Evolutionary conservation across 2,888 invertebrate genomes (phyloP), one percentile per base, ranked within the genome.

Genomic region (Drosophila barbarae): DNA sequence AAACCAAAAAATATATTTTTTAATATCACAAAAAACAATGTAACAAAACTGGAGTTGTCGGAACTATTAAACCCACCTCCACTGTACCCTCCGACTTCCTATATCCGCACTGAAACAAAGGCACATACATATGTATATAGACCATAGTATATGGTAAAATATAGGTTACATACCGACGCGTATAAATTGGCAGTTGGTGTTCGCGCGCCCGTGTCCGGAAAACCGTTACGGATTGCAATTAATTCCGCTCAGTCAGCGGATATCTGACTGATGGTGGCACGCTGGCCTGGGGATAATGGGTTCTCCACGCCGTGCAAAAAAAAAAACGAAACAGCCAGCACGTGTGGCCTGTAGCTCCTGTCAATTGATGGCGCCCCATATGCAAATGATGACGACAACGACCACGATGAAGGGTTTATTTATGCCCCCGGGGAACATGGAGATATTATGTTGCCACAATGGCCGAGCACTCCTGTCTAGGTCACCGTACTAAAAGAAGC

Each of bases 161-260:
- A 21, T 32, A 47, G 21, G 30, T 21, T 32, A 34, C 32, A 47
- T 47, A 30, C 46, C 30, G 9, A 32, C 39, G 51, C 58, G 47
- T 39, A 57, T 58, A 60, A 72, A 76, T 77, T 77, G 74, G 67
- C 77, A 72, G 77, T 58, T 76, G 73, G 64, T 72, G 76, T 61
- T 73, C 63, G 57, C 53, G 76, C 70, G 77, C 64, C 57, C 66
- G 73, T 73, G 65, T 44, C 73, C 68, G 80, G 66, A 74, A 72
- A 72, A 84, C 63, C 83, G 83, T 80, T 80, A 74, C 81, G 77
- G 84, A 80, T 80, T 82, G 81, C 81, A 82, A 82, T 84, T 82
- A 82, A 84, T 82, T 84, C 77, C 70, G 76, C 80, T 67, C 77
- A 77, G 81, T 76, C 84, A 75, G 80, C 80, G 76, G 74, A 69